These are phyloP conservation scores for Rutpela maculata DNA, from an alignment of 2,888 invertebrate genomes.

Conservation along the genomic window DNA sequence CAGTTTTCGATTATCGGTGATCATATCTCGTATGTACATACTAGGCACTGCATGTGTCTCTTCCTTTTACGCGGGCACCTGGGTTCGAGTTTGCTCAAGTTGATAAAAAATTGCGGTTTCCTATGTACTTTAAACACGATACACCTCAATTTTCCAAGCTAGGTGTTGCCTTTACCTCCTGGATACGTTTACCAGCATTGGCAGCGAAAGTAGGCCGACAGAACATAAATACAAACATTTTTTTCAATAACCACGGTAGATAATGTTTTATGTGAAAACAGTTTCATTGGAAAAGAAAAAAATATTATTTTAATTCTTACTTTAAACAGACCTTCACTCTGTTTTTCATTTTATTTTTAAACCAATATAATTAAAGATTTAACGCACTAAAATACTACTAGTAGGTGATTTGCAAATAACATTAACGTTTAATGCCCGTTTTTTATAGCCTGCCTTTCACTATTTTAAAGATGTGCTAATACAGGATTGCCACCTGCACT, in stretches of 20 bases:
- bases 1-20: no score
- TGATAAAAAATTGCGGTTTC: no score
- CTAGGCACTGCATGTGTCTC: no score
- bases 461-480: background rate
- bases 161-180: no score
- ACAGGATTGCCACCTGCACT: background rate
- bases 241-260: no score
- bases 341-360: conserved; percentile 1
- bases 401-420: background rate
- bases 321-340: background rate
- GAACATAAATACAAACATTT: no score
- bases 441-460: conserved; percentile 6
- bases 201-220: no score
- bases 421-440: background rate
- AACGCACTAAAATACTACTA: background rate
- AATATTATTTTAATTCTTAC: background rate
- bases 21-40: no score
- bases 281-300: background rate
- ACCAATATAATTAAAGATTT: background rate
- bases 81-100: no score
- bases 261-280: background rate
- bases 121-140: background rate
- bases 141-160: background rate
- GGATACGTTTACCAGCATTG: no score
- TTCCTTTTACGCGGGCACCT: no score